These are phyloP conservation scores for Drosophila paucipuncta DNA, from an alignment of 2,888 invertebrate genomes.

Conservation along the genomic window DNA sequence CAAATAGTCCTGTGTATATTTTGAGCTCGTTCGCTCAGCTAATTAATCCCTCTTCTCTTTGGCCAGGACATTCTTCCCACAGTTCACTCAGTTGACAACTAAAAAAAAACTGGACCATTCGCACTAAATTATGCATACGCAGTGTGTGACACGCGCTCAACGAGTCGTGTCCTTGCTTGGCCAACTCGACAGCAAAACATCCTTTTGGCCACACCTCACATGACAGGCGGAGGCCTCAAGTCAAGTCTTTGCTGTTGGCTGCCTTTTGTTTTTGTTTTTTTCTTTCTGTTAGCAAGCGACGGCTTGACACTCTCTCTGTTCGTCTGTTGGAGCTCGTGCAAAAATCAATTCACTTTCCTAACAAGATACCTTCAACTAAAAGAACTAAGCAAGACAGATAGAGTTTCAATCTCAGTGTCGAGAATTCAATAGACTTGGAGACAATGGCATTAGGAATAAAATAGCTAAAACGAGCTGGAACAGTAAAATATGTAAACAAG, in stretches of 20 bases:
- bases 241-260: constrained; percentile 10
- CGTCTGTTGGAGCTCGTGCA: constrained; percentile 7
- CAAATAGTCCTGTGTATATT: constrained; percentile 29
- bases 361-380: not conserved
- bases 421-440: not conserved
- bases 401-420: not conserved
- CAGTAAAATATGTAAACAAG: not conserved
- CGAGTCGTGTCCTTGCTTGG: constrained; percentile 20
- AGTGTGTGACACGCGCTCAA: constrained; percentile 30
- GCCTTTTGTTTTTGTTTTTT: constrained; percentile 4
- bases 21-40: constrained; percentile 4
- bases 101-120: constrained; percentile 3
- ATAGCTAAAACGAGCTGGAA: not conserved
- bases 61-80: not conserved
- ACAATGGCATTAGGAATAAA: not conserved
- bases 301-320: constrained; percentile 33
- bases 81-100: not conserved
- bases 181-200: constrained; percentile 16
- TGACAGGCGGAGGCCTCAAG: constrained; percentile 20
- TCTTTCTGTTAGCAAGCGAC: constrained; percentile 7
- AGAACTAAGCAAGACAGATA: not conserved
- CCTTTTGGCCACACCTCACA: constrained; percentile 34
- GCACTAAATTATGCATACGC: constrained; percentile 54
- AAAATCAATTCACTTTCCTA: constrained; percentile 27
- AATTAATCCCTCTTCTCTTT: constrained; percentile 25